A percentile compares a stretch with the other conserved stretches of the same genome.
phyloP scores from a whole-genome alignment of 2,888 invertebrate genomes.

The Scaptomyza flava region DNA sequence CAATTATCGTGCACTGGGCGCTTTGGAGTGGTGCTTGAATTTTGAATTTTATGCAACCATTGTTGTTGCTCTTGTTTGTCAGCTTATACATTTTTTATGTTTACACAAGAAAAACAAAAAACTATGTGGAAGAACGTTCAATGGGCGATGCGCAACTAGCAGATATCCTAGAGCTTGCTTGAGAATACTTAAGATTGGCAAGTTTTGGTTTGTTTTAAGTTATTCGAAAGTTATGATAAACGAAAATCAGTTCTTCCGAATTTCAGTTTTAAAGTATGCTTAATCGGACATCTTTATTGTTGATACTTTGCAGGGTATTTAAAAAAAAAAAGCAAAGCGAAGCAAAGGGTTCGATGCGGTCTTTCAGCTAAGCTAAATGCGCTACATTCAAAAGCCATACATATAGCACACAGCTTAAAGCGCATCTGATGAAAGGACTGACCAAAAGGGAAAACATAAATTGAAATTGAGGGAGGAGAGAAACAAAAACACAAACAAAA shows the following conservation, averaged over 20 bases:
- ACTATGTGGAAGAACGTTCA: neutral
- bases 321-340: no score
- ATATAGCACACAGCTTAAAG: neutral
- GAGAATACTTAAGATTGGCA: no score
- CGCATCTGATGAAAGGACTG: constrained; percentile 8
- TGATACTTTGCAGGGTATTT: constrained; percentile 8
- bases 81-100: constrained; percentile 70
- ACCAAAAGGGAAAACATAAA: constrained; percentile 1
- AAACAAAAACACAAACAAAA: no score
- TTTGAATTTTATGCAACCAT: constrained; percentile 75
- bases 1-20: constrained; percentile 77
- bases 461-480: no score
- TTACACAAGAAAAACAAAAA: constrained; percentile 35
- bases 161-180: neutral
- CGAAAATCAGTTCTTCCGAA: no score
- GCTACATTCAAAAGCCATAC: constrained; percentile 1
- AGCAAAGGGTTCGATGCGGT: constrained; percentile 7
- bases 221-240: no score
- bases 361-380: constrained; percentile 23
- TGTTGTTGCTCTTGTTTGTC: constrained; percentile 52
- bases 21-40: constrained; percentile 79
- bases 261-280: no score
- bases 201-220: no score
- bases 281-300: no score
- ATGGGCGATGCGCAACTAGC: neutral